These are phyloP conservation scores for Heliconius sara DNA, from an alignment of 2,888 invertebrate genomes.

Conservation along the genomic window DNA sequence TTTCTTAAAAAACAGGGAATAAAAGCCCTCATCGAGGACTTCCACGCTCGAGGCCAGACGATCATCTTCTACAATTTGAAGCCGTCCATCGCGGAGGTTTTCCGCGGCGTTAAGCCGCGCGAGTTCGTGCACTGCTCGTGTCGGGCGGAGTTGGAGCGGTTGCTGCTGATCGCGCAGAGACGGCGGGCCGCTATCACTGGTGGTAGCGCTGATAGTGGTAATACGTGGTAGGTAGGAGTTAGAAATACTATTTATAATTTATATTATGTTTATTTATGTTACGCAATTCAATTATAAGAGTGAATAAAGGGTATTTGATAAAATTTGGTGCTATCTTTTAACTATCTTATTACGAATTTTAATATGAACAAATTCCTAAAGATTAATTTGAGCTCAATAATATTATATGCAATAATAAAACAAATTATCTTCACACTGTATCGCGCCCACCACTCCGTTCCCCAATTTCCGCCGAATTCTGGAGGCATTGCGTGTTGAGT, in stretches of 20 bases:
- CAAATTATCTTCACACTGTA: too few relatives aligned
- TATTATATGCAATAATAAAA: too few relatives aligned
- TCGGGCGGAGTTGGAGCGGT: constrained; percentile 68
- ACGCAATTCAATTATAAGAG: too few relatives aligned
- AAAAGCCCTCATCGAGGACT: constrained; percentile 87
- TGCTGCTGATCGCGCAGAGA: constrained; percentile 57
- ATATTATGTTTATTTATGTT: not conserved
- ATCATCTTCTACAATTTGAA: constrained; percentile 90
- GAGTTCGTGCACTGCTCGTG: constrained; percentile 84
- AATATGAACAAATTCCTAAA: too few relatives aligned
- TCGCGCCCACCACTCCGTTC: too few relatives aligned
- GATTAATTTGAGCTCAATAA: too few relatives aligned
- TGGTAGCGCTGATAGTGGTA: not conserved
- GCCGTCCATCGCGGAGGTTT: constrained; percentile 88
- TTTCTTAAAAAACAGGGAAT: constrained; percentile 83
- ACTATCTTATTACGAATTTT: too few relatives aligned
- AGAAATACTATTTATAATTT: not conserved
- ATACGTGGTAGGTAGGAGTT: not conserved
- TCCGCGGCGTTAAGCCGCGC: constrained; percentile 88
- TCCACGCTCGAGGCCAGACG: constrained; percentile 86
- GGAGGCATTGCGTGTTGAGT: too few relatives aligned
- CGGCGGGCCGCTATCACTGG: not conserved
- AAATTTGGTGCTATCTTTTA: too few relatives aligned
- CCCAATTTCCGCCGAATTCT: too few relatives aligned
- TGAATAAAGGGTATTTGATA: too few relatives aligned